These are phyloP conservation scores for Australoheros facetus DNA, from an alignment of 2,797 vertebrate species.

Conservation along the genomic window DNA sequence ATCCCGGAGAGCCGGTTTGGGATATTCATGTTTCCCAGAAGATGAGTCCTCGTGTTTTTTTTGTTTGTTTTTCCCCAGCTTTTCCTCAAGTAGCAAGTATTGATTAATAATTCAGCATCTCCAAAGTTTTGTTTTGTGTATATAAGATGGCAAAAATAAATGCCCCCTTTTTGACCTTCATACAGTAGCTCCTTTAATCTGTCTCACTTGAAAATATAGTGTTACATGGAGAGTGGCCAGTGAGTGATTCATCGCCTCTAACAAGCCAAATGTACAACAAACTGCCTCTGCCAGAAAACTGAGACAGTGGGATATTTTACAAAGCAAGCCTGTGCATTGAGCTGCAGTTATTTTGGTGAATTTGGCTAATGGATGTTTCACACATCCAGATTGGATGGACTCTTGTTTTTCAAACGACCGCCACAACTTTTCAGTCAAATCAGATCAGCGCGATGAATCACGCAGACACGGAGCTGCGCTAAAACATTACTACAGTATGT, in stretches of 20 bases:
- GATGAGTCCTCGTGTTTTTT: not conserved
- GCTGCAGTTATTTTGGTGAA: slow-evolving; percentile 45
- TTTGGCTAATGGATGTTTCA: slow-evolving; percentile 22
- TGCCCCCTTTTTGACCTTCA: slow-evolving; percentile 28
- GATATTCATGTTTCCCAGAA: not conserved
- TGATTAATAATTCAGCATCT: not conserved
- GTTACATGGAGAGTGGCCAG: slow-evolving; percentile 6
- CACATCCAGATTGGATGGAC: slow-evolving; percentile 40
- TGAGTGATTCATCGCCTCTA: slow-evolving; percentile 43
- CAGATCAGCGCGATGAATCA: not conserved
- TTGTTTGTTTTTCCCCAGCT: not conserved
- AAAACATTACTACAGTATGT: not conserved
- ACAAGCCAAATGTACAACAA: slow-evolving; percentile 33
- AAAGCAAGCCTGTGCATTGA: slow-evolving; percentile 18
- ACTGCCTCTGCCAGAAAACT: slow-evolving; percentile 6
- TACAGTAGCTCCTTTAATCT: not conserved
- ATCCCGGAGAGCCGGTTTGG: not conserved
- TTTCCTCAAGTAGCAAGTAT: not conserved
- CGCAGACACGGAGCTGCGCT: not conserved
- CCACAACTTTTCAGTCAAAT: slow-evolving; percentile 18
- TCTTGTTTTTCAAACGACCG: slow-evolving; percentile 28
- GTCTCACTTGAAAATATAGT: slow-evolving; percentile 26
- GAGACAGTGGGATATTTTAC: slow-evolving; percentile 26
- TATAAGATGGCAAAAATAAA: not conserved
- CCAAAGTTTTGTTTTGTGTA: not conserved